Evolutionary conservation across 1,140 invertebrate species (phyloP), one percentile per base, ranked within the genome.

Genomic region (Caenorhabditis latens): DNA sequence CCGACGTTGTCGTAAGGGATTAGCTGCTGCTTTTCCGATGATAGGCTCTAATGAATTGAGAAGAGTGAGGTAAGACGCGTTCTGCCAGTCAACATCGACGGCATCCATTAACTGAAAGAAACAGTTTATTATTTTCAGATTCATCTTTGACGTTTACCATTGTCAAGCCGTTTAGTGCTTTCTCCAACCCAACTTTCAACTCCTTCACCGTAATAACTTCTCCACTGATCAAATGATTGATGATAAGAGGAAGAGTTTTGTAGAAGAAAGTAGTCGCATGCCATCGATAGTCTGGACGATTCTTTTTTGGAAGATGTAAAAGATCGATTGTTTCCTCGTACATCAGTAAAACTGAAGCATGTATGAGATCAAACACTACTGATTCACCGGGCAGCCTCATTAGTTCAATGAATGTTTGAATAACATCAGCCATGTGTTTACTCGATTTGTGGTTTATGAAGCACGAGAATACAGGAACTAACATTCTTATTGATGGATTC

Each of bases 251-350:
- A 2, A 79, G 40, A 0, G 50, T 79, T 53, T 50, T 79, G 21
- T 79, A 79, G 71, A 79, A 79, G 40, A 79, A 79, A 24, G 71
- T 79, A 2, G 71, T 79, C 3, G 71, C 50, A 9, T 79, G 71
- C 71, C 71, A 79, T 24, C 71, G 71, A 43, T 53, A 79, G 21
- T 79, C 71, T 4, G 24, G 4, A 3, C 43, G 71, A 50, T 50
- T 19, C 13, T 79, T 46, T 32, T 79, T 79, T 9, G 71, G 46
- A 32, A 79, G 40, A 42, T 79, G 71, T 11, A 79, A n/a, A 5
- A 79, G 24, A 11, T 79, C 46, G 9, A 50, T 79, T 13, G 71
- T 53, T 14, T 79, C 71, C 53, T 79, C 71, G 14, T 46, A 79
- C 42, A 53, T 79, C 46, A 79, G 14, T 32, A 79, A 8, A 50